Percentiles rank a stretch among this genome's conserved stretches.
These are phyloP conservation scores for Drosophila peninsularis DNA, from an alignment of 2,888 invertebrate genomes.

Conservation along the genomic window DNA sequence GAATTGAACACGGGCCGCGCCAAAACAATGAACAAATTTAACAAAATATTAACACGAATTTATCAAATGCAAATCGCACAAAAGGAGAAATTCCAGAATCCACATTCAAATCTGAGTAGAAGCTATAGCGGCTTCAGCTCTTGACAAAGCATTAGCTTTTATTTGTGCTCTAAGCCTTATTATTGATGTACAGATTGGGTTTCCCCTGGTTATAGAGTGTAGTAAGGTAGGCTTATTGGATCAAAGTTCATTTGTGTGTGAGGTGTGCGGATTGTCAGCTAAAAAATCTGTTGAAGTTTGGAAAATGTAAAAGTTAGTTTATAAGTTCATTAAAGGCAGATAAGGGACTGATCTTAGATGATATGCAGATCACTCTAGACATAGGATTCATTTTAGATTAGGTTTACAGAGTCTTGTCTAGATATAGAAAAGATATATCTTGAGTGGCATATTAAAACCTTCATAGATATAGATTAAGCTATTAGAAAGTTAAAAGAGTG, in stretches of 20 bases:
- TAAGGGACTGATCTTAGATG: no score
- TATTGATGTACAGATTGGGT: slow-evolving; percentile 9
- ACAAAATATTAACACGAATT: slow-evolving; percentile 71
- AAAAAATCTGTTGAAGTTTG: no score
- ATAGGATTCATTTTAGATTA: no score
- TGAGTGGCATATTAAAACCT: no score
- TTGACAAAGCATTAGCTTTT: slow-evolving; percentile 10
- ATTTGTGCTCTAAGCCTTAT: slow-evolving; percentile 9
- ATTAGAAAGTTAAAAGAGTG: no score
- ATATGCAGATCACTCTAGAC: background rate
- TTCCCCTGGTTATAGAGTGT: background rate
- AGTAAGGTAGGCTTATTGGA: background rate
- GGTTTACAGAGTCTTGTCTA: no score
- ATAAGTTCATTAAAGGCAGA: background rate
- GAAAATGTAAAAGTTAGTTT: background rate
- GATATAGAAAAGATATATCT: no score
- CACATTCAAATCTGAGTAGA: slow-evolving; percentile 12
- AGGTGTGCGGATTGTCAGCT: background rate
- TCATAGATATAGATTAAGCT: no score
- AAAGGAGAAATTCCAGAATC: slow-evolving; percentile 49
- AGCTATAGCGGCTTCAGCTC: background rate
- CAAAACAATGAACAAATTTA: slow-evolving; percentile 46
- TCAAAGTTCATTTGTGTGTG: background rate
- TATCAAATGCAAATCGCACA: slow-evolving; percentile 80
- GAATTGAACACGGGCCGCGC: background rate